phyloP scores from a whole-genome alignment of 2,113 vertebrate genomes.

The Misgurnus mizolepis region DNA sequence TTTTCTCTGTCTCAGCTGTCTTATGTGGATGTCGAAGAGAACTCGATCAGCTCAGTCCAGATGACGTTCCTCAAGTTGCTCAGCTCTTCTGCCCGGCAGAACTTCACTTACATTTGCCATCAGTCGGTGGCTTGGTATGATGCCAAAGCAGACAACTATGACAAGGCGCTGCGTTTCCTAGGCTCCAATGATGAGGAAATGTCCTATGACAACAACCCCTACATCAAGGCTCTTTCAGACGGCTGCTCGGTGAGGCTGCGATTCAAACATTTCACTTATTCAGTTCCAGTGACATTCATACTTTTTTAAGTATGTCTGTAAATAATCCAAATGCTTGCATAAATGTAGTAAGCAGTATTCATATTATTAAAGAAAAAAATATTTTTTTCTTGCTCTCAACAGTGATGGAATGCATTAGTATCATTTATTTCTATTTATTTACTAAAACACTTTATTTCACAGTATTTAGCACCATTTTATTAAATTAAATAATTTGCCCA shows the following conservation, averaged over 20 bases:
- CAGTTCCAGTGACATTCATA: too few relatives aligned
- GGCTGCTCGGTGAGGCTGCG: slow-evolving; percentile 86
- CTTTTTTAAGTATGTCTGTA: background rate
- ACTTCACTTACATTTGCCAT: slow-evolving; percentile 96
- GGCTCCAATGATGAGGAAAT: slow-evolving; percentile 98
- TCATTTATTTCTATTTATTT: too few relatives aligned
- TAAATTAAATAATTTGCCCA: too few relatives aligned
- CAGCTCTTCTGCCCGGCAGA: slow-evolving; percentile 92
- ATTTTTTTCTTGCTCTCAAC: too few relatives aligned
- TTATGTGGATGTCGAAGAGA: slow-evolving; percentile 86
- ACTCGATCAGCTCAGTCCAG: slow-evolving; percentile 88
- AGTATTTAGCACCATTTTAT: too few relatives aligned
- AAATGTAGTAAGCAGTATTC: too few relatives aligned
- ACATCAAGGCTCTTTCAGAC: slow-evolving; percentile 88
- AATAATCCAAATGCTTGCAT: too few relatives aligned
- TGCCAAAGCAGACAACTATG: slow-evolving; percentile 80
- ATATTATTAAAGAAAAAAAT: too few relatives aligned
- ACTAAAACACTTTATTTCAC: too few relatives aligned
- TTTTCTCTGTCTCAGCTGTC: slow-evolving; percentile 76
- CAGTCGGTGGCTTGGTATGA: slow-evolving; percentile 95
- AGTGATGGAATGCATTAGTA: too few relatives aligned
- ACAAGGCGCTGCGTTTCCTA: slow-evolving; percentile 93
- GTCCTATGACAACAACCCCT: slow-evolving; percentile 94
- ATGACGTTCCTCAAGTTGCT: slow-evolving; percentile 98
- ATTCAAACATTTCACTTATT: too few relatives aligned